phyloP scores from a whole-genome alignment of 2,888 invertebrate genomes.

The Vesta saturnalis region DNA sequence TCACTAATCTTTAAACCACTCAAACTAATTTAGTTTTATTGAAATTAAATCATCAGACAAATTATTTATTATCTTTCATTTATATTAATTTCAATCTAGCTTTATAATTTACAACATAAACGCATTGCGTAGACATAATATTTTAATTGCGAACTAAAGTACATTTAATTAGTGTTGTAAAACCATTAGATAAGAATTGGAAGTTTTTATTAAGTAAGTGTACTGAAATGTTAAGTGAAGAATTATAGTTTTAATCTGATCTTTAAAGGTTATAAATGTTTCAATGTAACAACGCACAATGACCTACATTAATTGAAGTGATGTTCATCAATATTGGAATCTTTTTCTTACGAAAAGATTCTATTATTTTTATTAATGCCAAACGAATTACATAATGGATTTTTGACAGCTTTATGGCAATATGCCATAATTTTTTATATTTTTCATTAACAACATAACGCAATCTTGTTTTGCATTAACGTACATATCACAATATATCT shows the following conservation, averaged over 20 bases:
- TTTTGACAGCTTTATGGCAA: background rate
- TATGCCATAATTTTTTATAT: background rate
- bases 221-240: background rate
- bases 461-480: background rate
- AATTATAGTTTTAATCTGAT: background rate
- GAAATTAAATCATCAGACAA: background rate
- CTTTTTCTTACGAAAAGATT: background rate
- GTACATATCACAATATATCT: background rate
- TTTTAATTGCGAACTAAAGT: background rate
- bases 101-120: background rate
- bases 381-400: background rate
- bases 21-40: background rate
- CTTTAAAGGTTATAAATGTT: slow-evolving; percentile 1
- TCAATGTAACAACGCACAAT: background rate
- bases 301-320: background rate
- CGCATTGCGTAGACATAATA: background rate
- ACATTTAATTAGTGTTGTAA: background rate
- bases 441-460: background rate
- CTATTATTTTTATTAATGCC: background rate
- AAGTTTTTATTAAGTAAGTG: background rate
- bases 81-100: background rate
- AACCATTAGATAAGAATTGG: background rate
- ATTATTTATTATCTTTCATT: background rate
- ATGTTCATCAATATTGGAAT: slow-evolving; percentile 1
- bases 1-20: background rate